Percentiles rank a stretch among this genome's conserved stretches.
Conservation (phyloP, 2,113 vertebrate species). For the Ptychochromis oligacanthus region DNA sequence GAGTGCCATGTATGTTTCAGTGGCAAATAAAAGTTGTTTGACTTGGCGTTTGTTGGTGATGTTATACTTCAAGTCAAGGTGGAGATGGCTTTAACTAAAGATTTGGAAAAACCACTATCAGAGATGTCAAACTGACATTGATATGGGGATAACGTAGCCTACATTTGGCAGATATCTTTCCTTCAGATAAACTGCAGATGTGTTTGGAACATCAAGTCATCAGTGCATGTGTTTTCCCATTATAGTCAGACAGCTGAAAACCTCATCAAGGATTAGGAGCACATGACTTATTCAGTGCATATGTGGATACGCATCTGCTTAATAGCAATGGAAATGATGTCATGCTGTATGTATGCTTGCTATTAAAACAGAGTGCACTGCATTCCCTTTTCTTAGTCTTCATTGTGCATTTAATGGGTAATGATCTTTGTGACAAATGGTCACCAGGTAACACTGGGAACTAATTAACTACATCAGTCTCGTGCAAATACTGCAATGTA, state of each 20-base stretch:
- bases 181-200: slow-evolving; percentile 19
- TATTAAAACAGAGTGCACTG: slow-evolving; percentile 55
- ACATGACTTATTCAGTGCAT: slow-evolving; percentile 27
- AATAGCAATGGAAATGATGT: slow-evolving; percentile 52
- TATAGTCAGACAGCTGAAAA: slow-evolving; percentile 32
- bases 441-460: not conserved
- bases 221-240: slow-evolving; percentile 25
- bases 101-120: not conserved
- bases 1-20: slow-evolving; percentile 69
- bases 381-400: slow-evolving; percentile 41
- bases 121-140: slow-evolving; percentile 10
- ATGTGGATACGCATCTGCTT: slow-evolving; percentile 42
- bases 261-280: slow-evolving; percentile 21
- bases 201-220: slow-evolving; percentile 10
- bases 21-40: slow-evolving; percentile 72
- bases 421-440: not conserved
- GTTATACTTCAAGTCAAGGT: slow-evolving; percentile 32
- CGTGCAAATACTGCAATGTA: not conserved
- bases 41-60: slow-evolving; percentile 54
- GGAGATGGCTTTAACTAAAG: slow-evolving; percentile 8
- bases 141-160: slow-evolving; percentile 16
- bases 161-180: slow-evolving; percentile 7
- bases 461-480: not conserved
- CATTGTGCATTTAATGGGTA: slow-evolving; percentile 23
- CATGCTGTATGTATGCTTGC: slow-evolving; percentile 49